Conservation (phyloP, 2,888 invertebrate species). For the Ischnura elegans region DNA sequence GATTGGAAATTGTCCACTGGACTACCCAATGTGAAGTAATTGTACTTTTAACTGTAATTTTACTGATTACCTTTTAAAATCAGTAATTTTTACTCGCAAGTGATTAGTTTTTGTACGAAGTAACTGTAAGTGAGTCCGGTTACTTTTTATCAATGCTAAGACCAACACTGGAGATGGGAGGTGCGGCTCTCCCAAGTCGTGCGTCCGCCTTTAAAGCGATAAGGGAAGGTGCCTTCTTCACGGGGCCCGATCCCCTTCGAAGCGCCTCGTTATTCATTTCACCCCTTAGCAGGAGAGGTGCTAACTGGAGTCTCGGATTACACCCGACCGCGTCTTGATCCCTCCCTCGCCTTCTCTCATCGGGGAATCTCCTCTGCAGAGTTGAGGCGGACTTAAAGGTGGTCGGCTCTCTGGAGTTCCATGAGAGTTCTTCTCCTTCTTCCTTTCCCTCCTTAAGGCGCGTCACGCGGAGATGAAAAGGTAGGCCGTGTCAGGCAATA, state of each 20-base stretch:
- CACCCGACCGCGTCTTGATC: neutral
- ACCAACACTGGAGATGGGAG: too few relatives aligned
- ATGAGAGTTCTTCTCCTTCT: neutral
- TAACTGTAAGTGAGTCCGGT: too few relatives aligned
- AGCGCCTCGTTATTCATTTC: neutral
- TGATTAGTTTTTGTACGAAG: too few relatives aligned
- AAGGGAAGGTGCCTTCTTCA: neutral
- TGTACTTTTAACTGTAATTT: too few relatives aligned
- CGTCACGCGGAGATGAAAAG: conserved; percentile 39
- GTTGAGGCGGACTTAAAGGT: neutral
- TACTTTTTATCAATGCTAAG: too few relatives aligned
- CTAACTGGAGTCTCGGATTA: neutral
- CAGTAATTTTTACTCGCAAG: too few relatives aligned
- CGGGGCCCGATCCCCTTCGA: too few relatives aligned
- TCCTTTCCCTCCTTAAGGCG: neutral
- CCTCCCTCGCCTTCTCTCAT: neutral
- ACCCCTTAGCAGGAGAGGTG: neutral
- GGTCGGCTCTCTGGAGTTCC: neutral
- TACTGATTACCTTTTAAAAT: too few relatives aligned
- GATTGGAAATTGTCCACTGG: too few relatives aligned
- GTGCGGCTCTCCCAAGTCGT: too few relatives aligned
- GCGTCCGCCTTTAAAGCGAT: neutral
- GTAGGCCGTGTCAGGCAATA: conserved; percentile 19
- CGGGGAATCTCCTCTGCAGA: neutral
- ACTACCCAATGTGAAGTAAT: too few relatives aligned